Evolutionary conservation across 2,888 invertebrate species (phyloP).

Genomic region (Nomada goodeniana): DNA sequence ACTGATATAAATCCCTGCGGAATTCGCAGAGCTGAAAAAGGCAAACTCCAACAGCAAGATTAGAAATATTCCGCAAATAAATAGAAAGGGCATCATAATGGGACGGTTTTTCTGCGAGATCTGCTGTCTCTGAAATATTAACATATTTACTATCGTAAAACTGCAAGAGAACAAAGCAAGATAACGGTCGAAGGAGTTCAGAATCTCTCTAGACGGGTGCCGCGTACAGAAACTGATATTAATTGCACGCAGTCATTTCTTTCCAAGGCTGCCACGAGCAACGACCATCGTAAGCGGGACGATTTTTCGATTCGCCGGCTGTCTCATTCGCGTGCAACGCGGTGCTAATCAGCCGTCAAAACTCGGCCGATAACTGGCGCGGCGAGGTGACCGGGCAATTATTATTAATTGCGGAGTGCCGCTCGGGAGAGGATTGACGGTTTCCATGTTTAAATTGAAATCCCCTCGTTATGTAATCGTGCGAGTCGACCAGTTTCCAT

Average conservation of each 20-base stretch:
- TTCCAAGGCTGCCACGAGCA: neutral
- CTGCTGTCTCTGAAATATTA: too few species aligned
- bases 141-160: too few species aligned
- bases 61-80: too few species aligned
- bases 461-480: slow-evolving; percentile 51
- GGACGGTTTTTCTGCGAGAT: too few species aligned
- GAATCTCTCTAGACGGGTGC: too few species aligned
- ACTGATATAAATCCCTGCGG: too few species aligned
- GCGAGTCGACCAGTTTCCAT: slow-evolving; percentile 33
- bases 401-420: slow-evolving; percentile 46
- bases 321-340: neutral
- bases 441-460: slow-evolving; percentile 50
- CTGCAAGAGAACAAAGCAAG: too few species aligned
- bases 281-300: neutral
- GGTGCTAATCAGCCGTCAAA: slow-evolving; percentile 40
- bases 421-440: slow-evolving; percentile 38
- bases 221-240: too few species aligned
- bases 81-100: too few species aligned
- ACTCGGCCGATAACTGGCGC: slow-evolving; percentile 28
- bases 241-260: neutral
- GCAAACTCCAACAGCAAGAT: too few species aligned
- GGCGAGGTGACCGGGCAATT: slow-evolving; percentile 34
- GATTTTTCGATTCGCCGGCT: neutral
- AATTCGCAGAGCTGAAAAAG: too few species aligned
- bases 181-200: too few species aligned